These are phyloP conservation scores for Orycteropus afer DNA, from an alignment of 2,113 vertebrate genomes.

Conservation along the genomic window DNA sequence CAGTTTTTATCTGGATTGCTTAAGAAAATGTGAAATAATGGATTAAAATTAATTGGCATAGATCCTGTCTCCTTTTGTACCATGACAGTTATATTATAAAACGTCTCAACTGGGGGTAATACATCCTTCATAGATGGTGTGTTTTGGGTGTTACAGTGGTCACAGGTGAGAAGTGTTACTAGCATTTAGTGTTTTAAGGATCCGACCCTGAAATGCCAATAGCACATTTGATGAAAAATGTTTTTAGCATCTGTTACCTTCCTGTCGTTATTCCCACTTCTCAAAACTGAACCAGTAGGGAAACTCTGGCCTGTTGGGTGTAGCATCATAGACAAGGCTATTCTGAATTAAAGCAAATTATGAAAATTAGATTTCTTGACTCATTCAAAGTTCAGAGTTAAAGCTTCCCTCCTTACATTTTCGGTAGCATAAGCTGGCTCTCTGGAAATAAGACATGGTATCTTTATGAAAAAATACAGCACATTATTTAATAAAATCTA, in stretches of 20 bases:
- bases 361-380: neutral
- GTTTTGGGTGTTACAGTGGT: neutral
- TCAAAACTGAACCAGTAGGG: neutral
- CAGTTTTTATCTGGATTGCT: neutral
- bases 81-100: neutral
- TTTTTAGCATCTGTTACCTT: neutral
- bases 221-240: neutral
- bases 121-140: neutral
- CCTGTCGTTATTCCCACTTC: neutral
- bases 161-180: neutral
- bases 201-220: neutral
- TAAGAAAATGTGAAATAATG: conserved; percentile 11
- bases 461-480: neutral
- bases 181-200: neutral
- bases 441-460: neutral
- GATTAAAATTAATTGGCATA: neutral
- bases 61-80: neutral
- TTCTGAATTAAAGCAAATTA: neutral
- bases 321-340: neutral
- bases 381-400: neutral
- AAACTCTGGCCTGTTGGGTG: neutral
- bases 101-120: neutral
- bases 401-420: neutral
- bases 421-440: neutral
- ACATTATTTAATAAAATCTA: neutral